phyloP scores from a whole-genome alignment of 2,113 vertebrate genomes.

The Phodopus roborovskii region DNA sequence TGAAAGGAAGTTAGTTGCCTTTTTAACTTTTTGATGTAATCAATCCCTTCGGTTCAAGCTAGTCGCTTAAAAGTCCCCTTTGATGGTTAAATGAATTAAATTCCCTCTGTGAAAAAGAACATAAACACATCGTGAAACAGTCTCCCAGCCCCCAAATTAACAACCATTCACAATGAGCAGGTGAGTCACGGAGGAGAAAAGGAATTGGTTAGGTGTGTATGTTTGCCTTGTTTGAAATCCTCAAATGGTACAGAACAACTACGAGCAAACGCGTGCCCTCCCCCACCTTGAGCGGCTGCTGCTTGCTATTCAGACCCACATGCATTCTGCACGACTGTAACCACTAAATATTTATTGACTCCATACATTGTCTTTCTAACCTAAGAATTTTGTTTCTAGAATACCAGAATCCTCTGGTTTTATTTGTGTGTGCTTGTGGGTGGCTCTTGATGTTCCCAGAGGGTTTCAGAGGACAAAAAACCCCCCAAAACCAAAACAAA shows the following conservation, averaged over 20 bases:
- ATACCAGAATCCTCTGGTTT: conserved; percentile 5
- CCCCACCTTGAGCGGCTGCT: neutral
- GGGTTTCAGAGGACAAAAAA: conserved; percentile 31
- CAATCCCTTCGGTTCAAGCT: neutral
- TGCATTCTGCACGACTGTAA: neutral
- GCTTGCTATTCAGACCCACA: conserved; percentile 38
- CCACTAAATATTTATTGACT: conserved; percentile 48
- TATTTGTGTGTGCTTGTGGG: conserved; percentile 55
- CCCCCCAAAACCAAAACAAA: no score
- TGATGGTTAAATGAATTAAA: neutral
- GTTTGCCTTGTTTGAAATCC: conserved; percentile 32
- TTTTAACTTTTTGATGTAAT: neutral
- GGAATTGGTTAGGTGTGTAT: neutral
- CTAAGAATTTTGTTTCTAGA: conserved; percentile 49
- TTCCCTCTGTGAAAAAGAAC: neutral
- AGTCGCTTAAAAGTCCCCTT: conserved; percentile 27
- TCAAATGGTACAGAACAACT: neutral
- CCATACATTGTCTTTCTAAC: conserved; percentile 15
- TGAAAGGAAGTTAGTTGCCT: conserved; percentile 3
- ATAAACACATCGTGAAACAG: neutral
- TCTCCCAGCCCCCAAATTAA: neutral
- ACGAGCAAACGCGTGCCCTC: neutral
- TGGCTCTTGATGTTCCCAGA: conserved; percentile 64
- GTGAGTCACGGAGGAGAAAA: neutral
- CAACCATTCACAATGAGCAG: neutral